phyloP scores from a whole-genome alignment of 2,888 invertebrate species.

The Oligia strigilis region DNA sequence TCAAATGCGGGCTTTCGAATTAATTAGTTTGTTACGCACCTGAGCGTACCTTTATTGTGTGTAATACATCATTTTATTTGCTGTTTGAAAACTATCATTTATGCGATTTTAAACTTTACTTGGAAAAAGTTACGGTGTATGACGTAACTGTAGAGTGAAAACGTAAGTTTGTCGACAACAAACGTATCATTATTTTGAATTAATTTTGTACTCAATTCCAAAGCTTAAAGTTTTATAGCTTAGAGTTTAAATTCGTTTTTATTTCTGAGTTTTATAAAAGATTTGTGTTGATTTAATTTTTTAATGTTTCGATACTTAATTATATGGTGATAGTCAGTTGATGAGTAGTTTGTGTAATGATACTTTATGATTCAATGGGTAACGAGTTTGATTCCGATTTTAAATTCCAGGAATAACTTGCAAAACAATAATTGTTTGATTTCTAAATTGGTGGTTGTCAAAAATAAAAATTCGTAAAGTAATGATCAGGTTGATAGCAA shows the following conservation, averaged over 20 bases:
- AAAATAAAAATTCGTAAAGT: constrained; percentile 43
- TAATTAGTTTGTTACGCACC: constrained; percentile 90
- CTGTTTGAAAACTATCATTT: constrained; percentile 1
- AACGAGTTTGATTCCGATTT: constrained; percentile 68
- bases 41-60: constrained; percentile 85
- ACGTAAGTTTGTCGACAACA: constrained; percentile 35
- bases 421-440: constrained; percentile 29
- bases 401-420: constrained; percentile 59
- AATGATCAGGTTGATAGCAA: constrained; percentile 48
- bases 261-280: constrained; percentile 42
- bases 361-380: constrained; percentile 73
- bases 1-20: constrained; percentile 90
- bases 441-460: constrained; percentile 59
- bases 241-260: constrained; percentile 46
- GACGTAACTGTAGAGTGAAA: not conserved
- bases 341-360: constrained; percentile 74
- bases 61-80: constrained; percentile 54
- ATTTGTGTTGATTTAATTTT: constrained; percentile 65
- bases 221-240: constrained; percentile 27
- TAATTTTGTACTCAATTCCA: constrained; percentile 48
- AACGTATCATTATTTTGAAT: constrained; percentile 63
- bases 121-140: fast-evolving
- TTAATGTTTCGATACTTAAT: constrained; percentile 74
- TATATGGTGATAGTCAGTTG: constrained; percentile 76
- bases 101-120: constrained; percentile 39